Conservation (phyloP, 2,113 vertebrate species). For the Aphyosemion australe region DNA sequence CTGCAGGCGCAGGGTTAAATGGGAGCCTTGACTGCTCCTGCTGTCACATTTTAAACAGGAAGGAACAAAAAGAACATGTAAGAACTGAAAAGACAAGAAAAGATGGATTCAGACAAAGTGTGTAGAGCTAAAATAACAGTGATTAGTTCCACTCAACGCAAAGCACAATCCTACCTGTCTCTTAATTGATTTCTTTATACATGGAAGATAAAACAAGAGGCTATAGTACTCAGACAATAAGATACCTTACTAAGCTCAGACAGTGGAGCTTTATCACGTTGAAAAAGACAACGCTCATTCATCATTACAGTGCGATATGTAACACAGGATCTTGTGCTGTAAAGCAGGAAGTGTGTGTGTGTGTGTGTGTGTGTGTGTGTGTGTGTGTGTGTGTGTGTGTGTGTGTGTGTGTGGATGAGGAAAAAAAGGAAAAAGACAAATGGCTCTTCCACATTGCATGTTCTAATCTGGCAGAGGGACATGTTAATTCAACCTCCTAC, state of each 20-base stretch:
- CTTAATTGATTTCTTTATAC: slow-evolving; percentile 73
- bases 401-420: neutral
- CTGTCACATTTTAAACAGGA: slow-evolving; percentile 65
- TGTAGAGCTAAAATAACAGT: slow-evolving; percentile 13
- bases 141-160: slow-evolving; percentile 63
- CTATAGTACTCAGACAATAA: slow-evolving; percentile 68
- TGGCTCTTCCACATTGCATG: slow-evolving; percentile 20
- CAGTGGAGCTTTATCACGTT: slow-evolving; percentile 60
- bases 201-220: slow-evolving; percentile 69
- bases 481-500: slow-evolving; percentile 69
- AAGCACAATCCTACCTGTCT: slow-evolving; percentile 43
- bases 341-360: slow-evolving; percentile 26
- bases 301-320: slow-evolving; percentile 55
- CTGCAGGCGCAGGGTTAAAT: slow-evolving; percentile 66
- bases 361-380: slow-evolving; percentile 2
- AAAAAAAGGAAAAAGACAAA: neutral
- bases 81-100: slow-evolving; percentile 36
- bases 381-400: neutral
- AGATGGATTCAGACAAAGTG: slow-evolving; percentile 32
- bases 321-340: slow-evolving; percentile 31
- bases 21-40: slow-evolving; percentile 59
- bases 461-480: slow-evolving; percentile 60
- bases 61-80: slow-evolving; percentile 20
- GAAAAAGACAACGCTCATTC: slow-evolving; percentile 62
- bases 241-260: slow-evolving; percentile 58